These are phyloP conservation scores for Papilio aristodemus DNA, from an alignment of 1,140 invertebrate genomes.

Conservation along the genomic window DNA sequence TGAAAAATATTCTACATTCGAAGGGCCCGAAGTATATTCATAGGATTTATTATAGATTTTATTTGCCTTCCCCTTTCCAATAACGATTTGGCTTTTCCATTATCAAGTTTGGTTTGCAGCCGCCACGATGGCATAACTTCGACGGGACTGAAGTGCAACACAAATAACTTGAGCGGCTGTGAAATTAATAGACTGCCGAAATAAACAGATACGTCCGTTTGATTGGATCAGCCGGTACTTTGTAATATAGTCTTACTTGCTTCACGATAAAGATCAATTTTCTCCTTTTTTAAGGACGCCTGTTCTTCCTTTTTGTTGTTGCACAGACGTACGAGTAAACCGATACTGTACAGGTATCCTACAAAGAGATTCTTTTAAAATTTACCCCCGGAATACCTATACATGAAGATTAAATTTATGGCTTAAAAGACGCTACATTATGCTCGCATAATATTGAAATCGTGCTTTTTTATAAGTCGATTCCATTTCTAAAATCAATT, in stretches of 20 bases:
- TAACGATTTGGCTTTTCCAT: no score
- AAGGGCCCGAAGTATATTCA: no score
- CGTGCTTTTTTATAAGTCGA: no score
- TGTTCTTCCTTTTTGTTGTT: constrained; percentile 5
- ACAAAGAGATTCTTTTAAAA: constrained; percentile 43
- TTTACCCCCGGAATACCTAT: constrained; percentile 37
- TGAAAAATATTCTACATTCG: no score
- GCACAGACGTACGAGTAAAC: constrained; percentile 32
- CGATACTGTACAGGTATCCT: constrained; percentile 50
- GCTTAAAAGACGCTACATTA: constrained; percentile 11
- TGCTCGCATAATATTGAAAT: background rate
- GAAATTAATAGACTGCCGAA: constrained; percentile 36
- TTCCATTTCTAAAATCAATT: no score
- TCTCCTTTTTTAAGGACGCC: background rate
- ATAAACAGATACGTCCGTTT: constrained; percentile 35
- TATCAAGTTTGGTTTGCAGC: no score
- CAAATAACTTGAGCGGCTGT: constrained; percentile 13
- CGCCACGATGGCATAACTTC: no score
- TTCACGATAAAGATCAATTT: background rate
- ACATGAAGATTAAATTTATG: constrained; percentile 29
- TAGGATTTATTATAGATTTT: background rate
- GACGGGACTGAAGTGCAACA: constrained; percentile 7
- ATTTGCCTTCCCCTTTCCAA: background rate
- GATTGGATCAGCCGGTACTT: background rate
- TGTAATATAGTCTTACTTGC: background rate